Evolutionary conservation across 1,140 invertebrate genomes (phyloP), one percentile per base, ranked within the genome.

Genomic region (Nymphalis io): DNA sequence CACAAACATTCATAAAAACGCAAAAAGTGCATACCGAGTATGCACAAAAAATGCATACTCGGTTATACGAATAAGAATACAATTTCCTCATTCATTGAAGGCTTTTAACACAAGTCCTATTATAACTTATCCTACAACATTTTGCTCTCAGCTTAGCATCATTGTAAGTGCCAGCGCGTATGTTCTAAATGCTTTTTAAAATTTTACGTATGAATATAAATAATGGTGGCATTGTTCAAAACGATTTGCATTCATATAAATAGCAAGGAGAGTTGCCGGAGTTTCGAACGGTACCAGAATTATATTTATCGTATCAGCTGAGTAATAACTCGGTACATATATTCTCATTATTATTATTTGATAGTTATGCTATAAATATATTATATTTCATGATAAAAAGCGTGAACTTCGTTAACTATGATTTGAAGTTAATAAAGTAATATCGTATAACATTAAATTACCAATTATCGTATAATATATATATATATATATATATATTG

Each of bases 181-280:
- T 55, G 21, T 23, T 55, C 20, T 55, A 55, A 55, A n/a, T 21
- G 51, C 21, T 55, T 55, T 55, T 55, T 55, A 55, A 55, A n/a
- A 55, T 23, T 27, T 55, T n/a, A 55, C 23, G 51, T 55, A 55
- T n/a, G 51, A 55, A 23, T 55, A 55, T n/a, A 21, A 55, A 23
- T 55, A 55, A 23, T 33, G 51, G 51, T 55, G 6, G n/a, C 15
- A 27, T 55, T 27, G 51, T 44, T 44, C 13, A 11, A 44, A 44
- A n/a, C 13, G 40, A 44, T 13, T 44, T 3, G n/a, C 13, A 44
- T 44, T 15, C 40, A 3, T 44, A 10, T 44, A 12, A 15, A n/a
- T 44, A 15, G 13, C 40, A 44, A 44, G n/a, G 12, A 44, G 12
- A 44, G 40, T 12, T 10, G 2, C 15, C 2, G 2, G 40, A 2